Base-by-base conservation (phyloP, 2,113 vertebrate genomes). In the Hassar affinis region DNA sequence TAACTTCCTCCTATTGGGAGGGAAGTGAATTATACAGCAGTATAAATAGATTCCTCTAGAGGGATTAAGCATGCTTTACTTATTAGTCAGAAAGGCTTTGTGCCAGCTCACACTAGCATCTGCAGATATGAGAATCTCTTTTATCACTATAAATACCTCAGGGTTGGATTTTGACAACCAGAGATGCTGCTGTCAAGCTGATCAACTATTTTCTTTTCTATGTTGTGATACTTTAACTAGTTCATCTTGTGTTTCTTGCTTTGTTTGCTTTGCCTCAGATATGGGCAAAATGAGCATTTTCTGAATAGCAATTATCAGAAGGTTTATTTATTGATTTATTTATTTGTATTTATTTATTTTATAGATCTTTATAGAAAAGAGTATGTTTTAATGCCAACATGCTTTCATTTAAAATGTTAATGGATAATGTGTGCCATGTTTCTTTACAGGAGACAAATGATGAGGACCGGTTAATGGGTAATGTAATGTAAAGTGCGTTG, bases 41-140 rank as follows among this genome's bases (percentile, higher is more conserved):
- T 87, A 90, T 89, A 89, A 91, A 92, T 90, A 90, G 85, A 81
- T 88, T 47, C 81, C 81, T 90, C 88, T 81, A 61, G 80, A 80
- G 86, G 79, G 85, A 89, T 78, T 80, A 88, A 84, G 88, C 86
- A 27, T 79, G 52, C 74, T 84, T 87, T 87, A 86, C 85, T 89
- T 78, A 83, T 90, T 86, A 74, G 80, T 86, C 82, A 89, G 81
- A 85, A 88, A 87, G 83, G 80, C 74, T 80, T 81, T 74, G 71
- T 76, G 4, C 89, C 38, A 45, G 45, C 82, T 87, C 42, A 83
- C 47, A 62, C 69, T 82, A 82, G 69, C 80, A 80, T 85, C 83
- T 75, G 30, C 22, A 57, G 82, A 81, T 79, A 57, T 86, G 74
- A 86, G 75, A 47, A 68, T 20, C 30, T 57, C 86, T 89, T 84